These are phyloP conservation scores for Platanista minor DNA, from an alignment of 2,113 vertebrate species.

Conservation along the genomic window DNA sequence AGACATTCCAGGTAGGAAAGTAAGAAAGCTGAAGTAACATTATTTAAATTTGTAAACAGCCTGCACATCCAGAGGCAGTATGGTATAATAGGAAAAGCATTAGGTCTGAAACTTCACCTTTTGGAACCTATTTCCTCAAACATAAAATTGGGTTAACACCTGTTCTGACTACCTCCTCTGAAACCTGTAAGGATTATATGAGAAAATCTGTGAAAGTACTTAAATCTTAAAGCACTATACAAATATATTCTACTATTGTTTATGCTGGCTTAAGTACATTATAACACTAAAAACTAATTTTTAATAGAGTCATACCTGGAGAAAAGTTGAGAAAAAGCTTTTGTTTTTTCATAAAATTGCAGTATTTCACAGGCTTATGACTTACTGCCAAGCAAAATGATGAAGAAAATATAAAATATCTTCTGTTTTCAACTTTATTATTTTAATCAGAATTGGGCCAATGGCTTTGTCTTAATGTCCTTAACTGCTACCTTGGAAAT, in stretches of 20 bases:
- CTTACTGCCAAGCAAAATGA: not conserved
- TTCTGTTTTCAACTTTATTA: not conserved
- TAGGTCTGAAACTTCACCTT: not conserved
- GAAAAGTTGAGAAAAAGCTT: conserved; percentile 17
- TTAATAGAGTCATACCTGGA: not conserved
- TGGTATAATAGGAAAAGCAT: not conserved
- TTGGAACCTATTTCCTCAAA: conserved; percentile 30
- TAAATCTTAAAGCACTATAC: not conserved
- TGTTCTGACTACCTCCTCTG: not conserved
- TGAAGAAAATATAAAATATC: not conserved
- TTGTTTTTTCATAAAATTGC: not conserved
- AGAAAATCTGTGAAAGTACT: not conserved
- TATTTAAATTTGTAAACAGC: conserved; percentile 1
- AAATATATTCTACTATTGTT: not conserved
- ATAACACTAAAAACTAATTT: conserved; percentile 20
- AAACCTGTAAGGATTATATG: not conserved
- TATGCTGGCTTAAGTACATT: not conserved
- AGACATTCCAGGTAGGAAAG: not conserved
- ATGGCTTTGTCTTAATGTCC: not conserved
- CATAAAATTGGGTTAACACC: not conserved
- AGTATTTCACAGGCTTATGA: not conserved
- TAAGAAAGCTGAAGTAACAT: not conserved
- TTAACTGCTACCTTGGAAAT: conserved; percentile 30
- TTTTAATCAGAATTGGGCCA: not conserved
- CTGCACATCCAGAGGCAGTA: not conserved